Conservation (phyloP, 2,888 invertebrate species). For the Priapulus caudatus region DNA sequence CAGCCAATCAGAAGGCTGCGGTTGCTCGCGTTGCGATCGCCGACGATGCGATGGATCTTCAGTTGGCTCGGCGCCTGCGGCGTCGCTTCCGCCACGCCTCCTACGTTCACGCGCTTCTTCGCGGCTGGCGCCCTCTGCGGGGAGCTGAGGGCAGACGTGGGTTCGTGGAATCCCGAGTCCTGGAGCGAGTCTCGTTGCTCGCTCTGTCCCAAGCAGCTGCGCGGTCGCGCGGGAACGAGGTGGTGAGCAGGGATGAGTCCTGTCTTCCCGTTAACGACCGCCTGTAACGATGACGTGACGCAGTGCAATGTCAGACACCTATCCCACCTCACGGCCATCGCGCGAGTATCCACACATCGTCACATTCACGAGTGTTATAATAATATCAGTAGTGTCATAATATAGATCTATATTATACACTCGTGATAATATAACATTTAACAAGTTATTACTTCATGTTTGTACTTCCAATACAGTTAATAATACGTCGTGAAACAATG, state of each 20-base stretch:
- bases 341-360: too few relatives aligned
- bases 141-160: neutral
- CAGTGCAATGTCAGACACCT: too few relatives aligned
- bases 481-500: too few relatives aligned
- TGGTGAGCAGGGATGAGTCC: neutral
- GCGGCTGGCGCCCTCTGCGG: neutral
- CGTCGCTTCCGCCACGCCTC: neutral
- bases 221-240: neutral
- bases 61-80: neutral
- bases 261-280: constrained; percentile 1
- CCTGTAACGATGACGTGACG: too few relatives aligned
- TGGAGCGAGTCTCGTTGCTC: neutral
- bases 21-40: neutral
- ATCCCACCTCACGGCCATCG: too few relatives aligned
- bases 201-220: too few relatives aligned
- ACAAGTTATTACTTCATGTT: too few relatives aligned
- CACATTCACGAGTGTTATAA: too few relatives aligned
- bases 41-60: neutral
- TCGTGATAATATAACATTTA: too few relatives aligned
- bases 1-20: neutral
- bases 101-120: neutral
- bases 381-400: too few relatives aligned
- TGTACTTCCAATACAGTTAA: too few relatives aligned
- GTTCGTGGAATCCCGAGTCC: neutral
- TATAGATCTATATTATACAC: too few relatives aligned